These are phyloP conservation scores for Petrocephalus schoutedeni DNA, from an alignment of 2,797 vertebrate genomes.

Conservation along the genomic window DNA sequence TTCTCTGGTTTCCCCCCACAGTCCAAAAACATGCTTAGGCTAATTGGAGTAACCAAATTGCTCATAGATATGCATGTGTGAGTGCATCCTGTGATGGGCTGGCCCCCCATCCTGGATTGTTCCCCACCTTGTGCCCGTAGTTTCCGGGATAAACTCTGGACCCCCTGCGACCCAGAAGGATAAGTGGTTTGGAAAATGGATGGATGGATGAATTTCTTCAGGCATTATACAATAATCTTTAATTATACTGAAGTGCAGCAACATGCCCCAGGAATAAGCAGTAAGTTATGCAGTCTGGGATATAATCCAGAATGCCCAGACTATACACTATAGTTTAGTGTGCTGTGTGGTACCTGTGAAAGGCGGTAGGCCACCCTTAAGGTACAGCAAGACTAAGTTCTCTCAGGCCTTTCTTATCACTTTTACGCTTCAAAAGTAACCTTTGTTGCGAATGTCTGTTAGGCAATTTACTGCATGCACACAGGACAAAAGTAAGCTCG, in stretches of 20 bases:
- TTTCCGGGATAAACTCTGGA: no score
- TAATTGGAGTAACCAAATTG: no score
- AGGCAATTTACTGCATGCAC: not conserved
- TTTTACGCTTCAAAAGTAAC: not conserved
- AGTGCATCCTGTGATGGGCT: no score
- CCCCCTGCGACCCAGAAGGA: no score
- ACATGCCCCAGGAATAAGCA: not conserved
- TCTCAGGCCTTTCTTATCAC: not conserved
- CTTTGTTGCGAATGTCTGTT: not conserved
- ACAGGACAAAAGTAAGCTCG: not conserved
- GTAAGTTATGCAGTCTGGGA: not conserved
- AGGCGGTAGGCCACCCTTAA: not conserved
- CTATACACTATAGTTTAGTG: not conserved
- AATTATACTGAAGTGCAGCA: not conserved
- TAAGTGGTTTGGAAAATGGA: no score
- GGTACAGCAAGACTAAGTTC: not conserved
- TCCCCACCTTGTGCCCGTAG: no score
- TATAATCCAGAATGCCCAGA: not conserved
- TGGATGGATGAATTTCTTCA: not conserved
- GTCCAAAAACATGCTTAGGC: no score
- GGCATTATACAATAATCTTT: not conserved
- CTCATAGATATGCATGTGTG: no score
- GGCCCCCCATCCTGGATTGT: no score
- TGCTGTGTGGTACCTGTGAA: not conserved
- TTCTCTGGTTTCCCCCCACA: no score